Conservation (phyloP, 30 jellyfish, hydroid and myxozoan genomes). For the Hydractinia echinata region DNA sequence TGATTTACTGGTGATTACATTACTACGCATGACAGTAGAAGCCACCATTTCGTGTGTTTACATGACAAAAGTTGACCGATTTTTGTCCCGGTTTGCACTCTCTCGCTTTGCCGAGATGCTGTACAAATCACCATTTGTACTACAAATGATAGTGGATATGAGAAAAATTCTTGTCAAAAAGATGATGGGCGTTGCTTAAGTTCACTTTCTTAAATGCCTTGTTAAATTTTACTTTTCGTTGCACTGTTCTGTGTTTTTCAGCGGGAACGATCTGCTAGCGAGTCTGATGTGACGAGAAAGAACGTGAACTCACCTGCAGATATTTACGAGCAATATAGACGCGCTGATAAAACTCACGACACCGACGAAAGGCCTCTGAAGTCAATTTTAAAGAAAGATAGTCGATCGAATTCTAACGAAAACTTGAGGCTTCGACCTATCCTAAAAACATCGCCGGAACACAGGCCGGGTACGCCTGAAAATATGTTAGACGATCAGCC, state of each 20-base stretch:
- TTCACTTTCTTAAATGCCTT: neutral
- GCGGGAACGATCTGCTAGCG: conserved; percentile 25
- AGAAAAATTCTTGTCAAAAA: too few species aligned
- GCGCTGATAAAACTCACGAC: conserved; percentile 31
- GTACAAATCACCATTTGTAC: too few species aligned
- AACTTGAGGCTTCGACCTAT: conserved; percentile 67
- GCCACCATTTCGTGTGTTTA: too few species aligned
- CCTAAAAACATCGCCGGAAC: conserved; percentile 86
- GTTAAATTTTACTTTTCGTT: neutral
- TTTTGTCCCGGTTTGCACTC: too few species aligned
- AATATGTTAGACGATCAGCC: conserved; percentile 16
- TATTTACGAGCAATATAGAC: conserved; percentile 43
- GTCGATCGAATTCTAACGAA: conserved; percentile 58
- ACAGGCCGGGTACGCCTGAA: conserved; percentile 54
- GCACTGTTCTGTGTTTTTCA: neutral
- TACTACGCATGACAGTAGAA: too few species aligned
- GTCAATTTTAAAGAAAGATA: conserved; percentile 87
- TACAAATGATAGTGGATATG: too few species aligned
- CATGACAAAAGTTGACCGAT: too few species aligned
- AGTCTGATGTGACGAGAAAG: neutral
- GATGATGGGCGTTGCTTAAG: neutral
- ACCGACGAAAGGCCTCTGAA: conserved; percentile 73
- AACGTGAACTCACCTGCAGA: conserved; percentile 68
- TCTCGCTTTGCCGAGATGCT: too few species aligned
- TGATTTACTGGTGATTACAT: too few species aligned